Evolutionary conservation across 2,113 vertebrate genomes (phyloP).

Genomic region (Dicrurus megarhynchus): DNA sequence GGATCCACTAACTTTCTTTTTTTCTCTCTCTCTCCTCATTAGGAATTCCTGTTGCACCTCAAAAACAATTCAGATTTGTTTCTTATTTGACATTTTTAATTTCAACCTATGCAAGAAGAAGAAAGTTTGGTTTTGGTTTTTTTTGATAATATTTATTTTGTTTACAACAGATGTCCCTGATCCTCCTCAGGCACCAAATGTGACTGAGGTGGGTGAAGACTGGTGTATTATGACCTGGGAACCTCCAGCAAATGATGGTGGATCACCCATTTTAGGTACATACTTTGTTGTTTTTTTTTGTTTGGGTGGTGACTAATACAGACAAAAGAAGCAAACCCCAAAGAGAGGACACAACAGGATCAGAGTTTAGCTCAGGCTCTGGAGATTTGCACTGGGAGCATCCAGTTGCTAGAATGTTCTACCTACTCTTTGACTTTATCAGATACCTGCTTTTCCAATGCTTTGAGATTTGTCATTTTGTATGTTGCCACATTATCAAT

Average conservation of each 20-base stretch:
- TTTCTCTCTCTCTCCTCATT: neutral
- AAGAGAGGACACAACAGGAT: neutral
- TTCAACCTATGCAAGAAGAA: neutral
- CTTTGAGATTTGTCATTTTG: neutral
- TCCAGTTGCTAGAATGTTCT: neutral
- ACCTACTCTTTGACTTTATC: neutral
- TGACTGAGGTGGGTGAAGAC: constrained; percentile 91
- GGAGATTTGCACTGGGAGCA: neutral
- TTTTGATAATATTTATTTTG: neutral
- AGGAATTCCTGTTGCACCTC: neutral
- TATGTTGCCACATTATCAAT: neutral
- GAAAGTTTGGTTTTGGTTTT: neutral
- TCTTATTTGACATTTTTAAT: neutral
- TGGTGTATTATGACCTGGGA: constrained; percentile 97
- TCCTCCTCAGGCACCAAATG: constrained; percentile 86
- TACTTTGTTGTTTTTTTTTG: neutral
- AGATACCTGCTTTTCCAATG: neutral
- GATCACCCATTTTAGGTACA: constrained; percentile 90
- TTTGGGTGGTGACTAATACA: neutral
- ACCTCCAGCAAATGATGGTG: constrained; percentile 88
- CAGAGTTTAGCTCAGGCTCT: neutral
- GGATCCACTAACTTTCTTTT: neutral
- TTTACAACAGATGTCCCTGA: constrained; percentile 88
- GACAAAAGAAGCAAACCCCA: neutral
- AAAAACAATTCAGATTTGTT: neutral